These are phyloP conservation scores for Acropora yongei DNA, from an alignment of 64 coral and sea anemone species.

Conservation along the genomic window DNA sequence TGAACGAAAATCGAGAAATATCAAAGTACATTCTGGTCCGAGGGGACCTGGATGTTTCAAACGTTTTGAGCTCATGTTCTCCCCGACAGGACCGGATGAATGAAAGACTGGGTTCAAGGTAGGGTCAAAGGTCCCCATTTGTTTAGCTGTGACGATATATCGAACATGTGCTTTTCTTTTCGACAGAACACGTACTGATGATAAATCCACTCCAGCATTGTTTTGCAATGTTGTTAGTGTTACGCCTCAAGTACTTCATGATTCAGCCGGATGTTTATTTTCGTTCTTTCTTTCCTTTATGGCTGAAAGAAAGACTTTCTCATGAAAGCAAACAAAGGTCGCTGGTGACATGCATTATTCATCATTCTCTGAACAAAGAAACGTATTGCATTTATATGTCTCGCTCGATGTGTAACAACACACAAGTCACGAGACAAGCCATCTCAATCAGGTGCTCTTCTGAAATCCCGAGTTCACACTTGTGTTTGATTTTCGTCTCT, in stretches of 20 bases:
- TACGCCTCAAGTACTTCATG: background rate
- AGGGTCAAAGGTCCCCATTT: background rate
- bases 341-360: background rate
- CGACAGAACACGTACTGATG: background rate
- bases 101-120: too few relatives aligned
- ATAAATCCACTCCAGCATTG: background rate
- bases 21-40: too few relatives aligned
- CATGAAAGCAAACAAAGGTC: background rate
- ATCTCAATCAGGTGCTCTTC: background rate
- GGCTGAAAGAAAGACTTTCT: background rate
- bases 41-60: too few relatives aligned
- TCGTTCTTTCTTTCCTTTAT: too few relatives aligned
- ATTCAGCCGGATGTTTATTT: background rate
- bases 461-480: background rate
- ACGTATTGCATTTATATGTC: background rate
- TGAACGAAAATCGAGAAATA: too few relatives aligned
- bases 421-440: background rate
- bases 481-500: background rate
- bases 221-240: background rate
- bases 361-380: background rate
- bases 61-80: too few relatives aligned
- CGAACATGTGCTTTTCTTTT: background rate
- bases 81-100: too few relatives aligned
- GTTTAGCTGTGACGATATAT: background rate
- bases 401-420: background rate